These are phyloP conservation scores for Campaea margaritaria DNA, from an alignment of 2,888 invertebrate species.

Conservation along the genomic window DNA sequence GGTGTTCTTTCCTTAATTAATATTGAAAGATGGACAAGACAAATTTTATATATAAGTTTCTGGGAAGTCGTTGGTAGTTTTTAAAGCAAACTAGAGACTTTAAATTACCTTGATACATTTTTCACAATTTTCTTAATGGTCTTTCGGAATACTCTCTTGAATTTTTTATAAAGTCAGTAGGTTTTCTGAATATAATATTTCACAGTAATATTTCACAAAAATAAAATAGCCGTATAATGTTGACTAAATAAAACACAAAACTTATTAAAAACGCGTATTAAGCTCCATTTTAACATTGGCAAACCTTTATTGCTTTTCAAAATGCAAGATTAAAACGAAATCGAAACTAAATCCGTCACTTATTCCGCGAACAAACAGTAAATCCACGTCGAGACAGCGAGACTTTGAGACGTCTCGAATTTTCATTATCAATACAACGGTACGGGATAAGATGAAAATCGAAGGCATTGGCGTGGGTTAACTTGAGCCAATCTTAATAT, in stretches of 20 bases:
- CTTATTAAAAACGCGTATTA: too few species aligned
- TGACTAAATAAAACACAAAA: too few species aligned
- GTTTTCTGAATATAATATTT: too few species aligned
- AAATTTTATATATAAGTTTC: slow-evolving; percentile 11
- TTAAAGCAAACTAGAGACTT: slow-evolving; percentile 6
- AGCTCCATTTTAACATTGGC: too few species aligned
- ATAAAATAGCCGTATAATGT: too few species aligned
- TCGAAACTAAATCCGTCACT: slow-evolving; percentile 25
- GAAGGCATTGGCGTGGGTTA: slow-evolving; percentile 1
- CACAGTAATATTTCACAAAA: too few species aligned
- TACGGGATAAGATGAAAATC: slow-evolving; percentile 16
- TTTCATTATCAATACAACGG: slow-evolving; percentile 39
- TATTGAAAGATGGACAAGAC: neutral
- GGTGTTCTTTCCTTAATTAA: slow-evolving; percentile 20
- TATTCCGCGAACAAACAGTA: slow-evolving; percentile 28
- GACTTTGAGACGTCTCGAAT: slow-evolving; percentile 34
- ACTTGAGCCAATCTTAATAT: too few species aligned
- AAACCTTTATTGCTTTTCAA: slow-evolving; percentile 4
- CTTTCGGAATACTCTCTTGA: too few species aligned
- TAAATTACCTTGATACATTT: too few species aligned
- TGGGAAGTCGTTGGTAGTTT: slow-evolving; percentile 9
- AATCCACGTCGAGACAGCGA: slow-evolving; percentile 33
- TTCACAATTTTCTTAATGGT: too few species aligned
- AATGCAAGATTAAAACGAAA: slow-evolving; percentile 20
- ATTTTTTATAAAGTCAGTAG: too few species aligned